phyloP scores from a whole-genome alignment of 2,113 vertebrate species.

The Daphoenositta chrysoptera region DNA sequence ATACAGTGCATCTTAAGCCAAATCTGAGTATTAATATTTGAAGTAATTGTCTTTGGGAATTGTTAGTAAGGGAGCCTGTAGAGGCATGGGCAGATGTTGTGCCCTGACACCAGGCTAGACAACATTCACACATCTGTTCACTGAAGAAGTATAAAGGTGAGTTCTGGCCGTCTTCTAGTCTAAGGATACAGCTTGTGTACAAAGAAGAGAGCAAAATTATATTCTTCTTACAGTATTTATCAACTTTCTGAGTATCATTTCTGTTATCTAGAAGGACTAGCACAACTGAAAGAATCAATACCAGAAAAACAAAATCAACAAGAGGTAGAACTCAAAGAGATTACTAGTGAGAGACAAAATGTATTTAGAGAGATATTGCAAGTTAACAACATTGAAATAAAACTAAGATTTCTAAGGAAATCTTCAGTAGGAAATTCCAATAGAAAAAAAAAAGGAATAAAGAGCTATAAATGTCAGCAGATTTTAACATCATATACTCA shows the following conservation, averaged over 20 bases:
- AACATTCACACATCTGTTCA: not conserved
- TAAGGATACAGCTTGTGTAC: not conserved
- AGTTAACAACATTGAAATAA: not conserved
- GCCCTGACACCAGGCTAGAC: not conserved
- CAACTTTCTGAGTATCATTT: not conserved
- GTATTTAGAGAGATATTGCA: no score
- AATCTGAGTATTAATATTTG: not conserved
- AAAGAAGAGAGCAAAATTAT: not conserved
- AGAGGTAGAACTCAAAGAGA: not conserved
- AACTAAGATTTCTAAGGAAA: not conserved
- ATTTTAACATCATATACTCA: not conserved
- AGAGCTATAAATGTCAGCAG: not conserved
- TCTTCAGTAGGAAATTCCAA: not conserved
- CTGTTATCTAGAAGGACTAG: not conserved
- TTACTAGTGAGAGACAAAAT: not conserved
- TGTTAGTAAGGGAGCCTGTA: not conserved
- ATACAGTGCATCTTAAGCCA: not conserved
- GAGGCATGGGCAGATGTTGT: not conserved
- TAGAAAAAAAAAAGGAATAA: not conserved
- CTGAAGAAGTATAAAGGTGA: not conserved
- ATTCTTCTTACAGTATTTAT: not conserved
- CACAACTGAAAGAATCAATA: not conserved
- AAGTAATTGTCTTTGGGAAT: not conserved
- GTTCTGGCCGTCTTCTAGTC: not conserved
- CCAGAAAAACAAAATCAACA: not conserved